These are phyloP conservation scores for Polylopha cassiicola DNA, from an alignment of 2,888 invertebrate species.

Conservation along the genomic window DNA sequence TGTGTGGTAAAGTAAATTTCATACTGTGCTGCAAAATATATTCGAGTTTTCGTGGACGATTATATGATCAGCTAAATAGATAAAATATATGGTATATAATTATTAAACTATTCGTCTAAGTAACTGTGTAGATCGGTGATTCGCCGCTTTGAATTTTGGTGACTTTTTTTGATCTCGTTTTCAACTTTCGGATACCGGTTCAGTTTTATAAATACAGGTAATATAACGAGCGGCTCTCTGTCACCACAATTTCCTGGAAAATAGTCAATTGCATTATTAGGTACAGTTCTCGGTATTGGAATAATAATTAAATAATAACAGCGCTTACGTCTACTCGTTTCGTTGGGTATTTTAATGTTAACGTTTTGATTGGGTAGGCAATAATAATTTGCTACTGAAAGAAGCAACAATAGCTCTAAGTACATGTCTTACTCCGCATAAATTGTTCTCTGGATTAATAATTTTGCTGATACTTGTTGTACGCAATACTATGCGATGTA, in stretches of 20 bases:
- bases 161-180: background rate
- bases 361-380: background rate
- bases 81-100: too few relatives aligned
- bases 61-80: too few relatives aligned
- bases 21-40: too few relatives aligned
- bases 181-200: constrained; percentile 45
- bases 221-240: constrained; percentile 45
- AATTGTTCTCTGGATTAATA: too few relatives aligned
- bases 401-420: background rate
- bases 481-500: too few relatives aligned
- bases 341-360: background rate
- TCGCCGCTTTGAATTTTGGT: background rate
- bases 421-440: too few relatives aligned
- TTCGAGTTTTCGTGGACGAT: too few relatives aligned
- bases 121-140: too few relatives aligned
- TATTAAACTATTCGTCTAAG: too few relatives aligned
- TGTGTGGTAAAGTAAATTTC: too few relatives aligned
- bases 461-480: too few relatives aligned
- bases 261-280: constrained; percentile 11
- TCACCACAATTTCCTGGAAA: constrained; percentile 35
- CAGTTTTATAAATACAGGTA: constrained; percentile 58
- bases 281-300: too few relatives aligned
- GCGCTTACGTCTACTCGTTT: background rate
- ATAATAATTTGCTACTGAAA: background rate
- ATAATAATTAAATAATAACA: background rate